Percentiles rank a stretch among this genome's conserved stretches.
phyloP scores from a whole-genome alignment of 2,888 invertebrate genomes.

The Acronicta psi region DNA sequence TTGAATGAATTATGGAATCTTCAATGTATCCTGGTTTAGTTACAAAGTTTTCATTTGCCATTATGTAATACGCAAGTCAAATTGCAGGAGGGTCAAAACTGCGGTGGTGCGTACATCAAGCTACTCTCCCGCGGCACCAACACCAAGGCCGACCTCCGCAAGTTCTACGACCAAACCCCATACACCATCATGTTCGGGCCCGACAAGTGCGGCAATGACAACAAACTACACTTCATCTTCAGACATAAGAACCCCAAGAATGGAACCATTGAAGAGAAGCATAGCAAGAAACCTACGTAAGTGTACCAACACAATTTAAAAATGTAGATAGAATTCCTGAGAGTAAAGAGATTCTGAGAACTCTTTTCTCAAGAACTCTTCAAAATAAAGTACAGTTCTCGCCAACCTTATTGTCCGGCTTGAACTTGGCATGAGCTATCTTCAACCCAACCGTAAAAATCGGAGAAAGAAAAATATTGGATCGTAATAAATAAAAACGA shows the following conservation, averaged over 20 bases:
- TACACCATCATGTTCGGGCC: conserved; percentile 99
- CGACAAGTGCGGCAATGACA: conserved; percentile 99
- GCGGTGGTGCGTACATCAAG: conserved; percentile 99
- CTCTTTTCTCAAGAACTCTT: too few relatives aligned
- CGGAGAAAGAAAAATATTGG: too few relatives aligned
- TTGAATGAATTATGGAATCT: too few relatives aligned
- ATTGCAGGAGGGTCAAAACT: conserved; percentile 97
- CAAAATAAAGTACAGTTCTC: too few relatives aligned
- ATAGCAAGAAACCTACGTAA: conserved; percentile 96
- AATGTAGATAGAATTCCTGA: too few relatives aligned
- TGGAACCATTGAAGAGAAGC: conserved; percentile 97
- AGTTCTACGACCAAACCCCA: conserved; percentile 98
- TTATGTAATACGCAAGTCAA: neutral
- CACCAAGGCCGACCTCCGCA: conserved; percentile 90
- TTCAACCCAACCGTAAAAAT: too few relatives aligned
- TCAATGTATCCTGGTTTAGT: too few relatives aligned
- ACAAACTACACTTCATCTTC: conserved; percentile 98
- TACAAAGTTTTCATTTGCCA: too few relatives aligned
- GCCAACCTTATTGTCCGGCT: too few relatives aligned
- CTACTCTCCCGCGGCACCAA: conserved; percentile 93
- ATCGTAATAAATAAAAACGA: too few relatives aligned
- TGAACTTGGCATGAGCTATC: too few relatives aligned
- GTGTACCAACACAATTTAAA: conserved; percentile 36
- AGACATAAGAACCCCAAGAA: conserved; percentile 98
- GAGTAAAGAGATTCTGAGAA: too few relatives aligned